Evolutionary conservation across 1,140 invertebrate genomes (phyloP), one percentile per base, ranked within the genome.

Genomic region (Lordiphosa collinella): DNA sequence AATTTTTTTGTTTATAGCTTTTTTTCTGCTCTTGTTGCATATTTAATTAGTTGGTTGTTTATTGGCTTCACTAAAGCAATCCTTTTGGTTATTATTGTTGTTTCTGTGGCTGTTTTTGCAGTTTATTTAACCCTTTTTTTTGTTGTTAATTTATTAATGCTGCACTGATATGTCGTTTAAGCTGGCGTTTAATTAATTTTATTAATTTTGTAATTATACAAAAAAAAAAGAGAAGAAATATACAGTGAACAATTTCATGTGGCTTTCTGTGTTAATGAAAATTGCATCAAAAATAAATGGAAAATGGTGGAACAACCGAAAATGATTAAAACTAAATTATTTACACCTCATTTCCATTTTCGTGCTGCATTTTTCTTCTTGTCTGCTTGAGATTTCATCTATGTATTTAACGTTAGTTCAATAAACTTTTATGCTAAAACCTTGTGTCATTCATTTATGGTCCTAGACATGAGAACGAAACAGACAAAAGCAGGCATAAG

Each of bases 381-480:
- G 29, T 31, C 13, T 16, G 31, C 36, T 43, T 49, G 40, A 32
- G 36, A 47, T 48, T 31, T 40, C 40, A 54, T 78, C 43, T 36
- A 53, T 57, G 41, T 61, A 51, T 50, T 64, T 55, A 64, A 37
- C 48, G 43, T 72, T 84, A 65, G 78, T 82, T 82, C 78, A 82
- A 82, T 84, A 82, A 82, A 82, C 78, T 78, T 82, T 82, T 82
- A 82, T 84, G 78, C 76, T 84, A 76, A 80, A 82, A 84, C 71
- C 71, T 49, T 76, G 67, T 76, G 62, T 44, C 74, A 50, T 68
- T 82, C 71, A 64, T 64, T 65, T 38, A 36, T 14, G 36, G 13
- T 36, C 32, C 32, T 8, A 14, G 8, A 37, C 50, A 14, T 44
- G 18, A 35, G 43, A 31, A 13, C 22, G 31, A 50, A 50, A 49